These are phyloP conservation scores for Nephrotoma appendiculata DNA, from an alignment of 2,888 invertebrate genomes.

Conservation along the genomic window DNA sequence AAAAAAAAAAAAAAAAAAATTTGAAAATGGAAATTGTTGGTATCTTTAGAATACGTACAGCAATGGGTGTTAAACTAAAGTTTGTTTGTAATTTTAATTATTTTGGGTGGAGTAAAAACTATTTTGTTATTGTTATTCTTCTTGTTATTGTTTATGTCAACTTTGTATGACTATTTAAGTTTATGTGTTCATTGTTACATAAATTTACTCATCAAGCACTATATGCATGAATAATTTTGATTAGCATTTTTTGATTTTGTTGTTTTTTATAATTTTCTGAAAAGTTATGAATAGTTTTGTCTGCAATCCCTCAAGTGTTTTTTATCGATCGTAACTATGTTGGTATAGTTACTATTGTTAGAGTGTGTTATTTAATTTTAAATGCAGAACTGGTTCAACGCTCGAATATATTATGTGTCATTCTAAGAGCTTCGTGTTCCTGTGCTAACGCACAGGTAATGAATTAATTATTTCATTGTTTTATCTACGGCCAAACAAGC, in stretches of 20 bases:
- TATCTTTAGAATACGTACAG: too few relatives aligned
- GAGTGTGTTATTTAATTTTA: too few relatives aligned
- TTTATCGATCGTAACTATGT: too few relatives aligned
- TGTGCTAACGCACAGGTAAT: too few relatives aligned
- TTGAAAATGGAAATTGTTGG: not conserved
- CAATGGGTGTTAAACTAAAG: not conserved
- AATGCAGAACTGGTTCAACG: too few relatives aligned
- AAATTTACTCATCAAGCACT: not conserved
- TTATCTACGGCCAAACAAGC: too few relatives aligned
- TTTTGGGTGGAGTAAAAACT: not conserved
- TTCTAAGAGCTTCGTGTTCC: too few relatives aligned
- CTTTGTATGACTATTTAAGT: not conserved
- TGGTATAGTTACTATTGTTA: too few relatives aligned
- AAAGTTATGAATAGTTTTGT: not conserved
- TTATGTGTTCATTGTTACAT: not conserved
- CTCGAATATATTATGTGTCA: too few relatives aligned
- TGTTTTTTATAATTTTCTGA: not conserved
- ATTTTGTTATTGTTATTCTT: not conserved
- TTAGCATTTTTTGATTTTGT: not conserved
- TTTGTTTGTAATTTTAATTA: not conserved
- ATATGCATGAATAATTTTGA: not conserved
- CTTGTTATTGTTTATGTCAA: not conserved
- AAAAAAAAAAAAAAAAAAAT: too few relatives aligned
- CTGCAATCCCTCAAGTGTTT: not conserved
- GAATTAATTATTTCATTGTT: too few relatives aligned